phyloP scores from a whole-genome alignment of 1,140 invertebrate genomes.

The Drosophila sulfurigaster region DNA sequence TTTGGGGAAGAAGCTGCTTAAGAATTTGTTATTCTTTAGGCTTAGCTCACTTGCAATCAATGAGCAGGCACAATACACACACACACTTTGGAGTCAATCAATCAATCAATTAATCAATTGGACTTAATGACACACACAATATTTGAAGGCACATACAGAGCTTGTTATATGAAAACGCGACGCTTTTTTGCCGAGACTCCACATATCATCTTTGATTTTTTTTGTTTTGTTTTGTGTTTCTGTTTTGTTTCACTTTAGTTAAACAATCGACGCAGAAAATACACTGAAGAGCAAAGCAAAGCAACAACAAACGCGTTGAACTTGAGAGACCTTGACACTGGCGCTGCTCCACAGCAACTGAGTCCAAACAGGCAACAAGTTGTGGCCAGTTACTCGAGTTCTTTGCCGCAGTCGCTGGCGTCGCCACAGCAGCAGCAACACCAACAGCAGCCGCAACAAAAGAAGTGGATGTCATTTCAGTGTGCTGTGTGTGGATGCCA shows the following conservation, averaged over 20 bases:
- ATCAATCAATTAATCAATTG: slow-evolving; percentile 44
- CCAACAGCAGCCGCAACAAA: slow-evolving; percentile 5
- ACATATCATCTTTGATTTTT: slow-evolving; percentile 25
- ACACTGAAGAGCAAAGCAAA: neutral
- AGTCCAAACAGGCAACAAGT: slow-evolving; percentile 49
- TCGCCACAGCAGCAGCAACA: slow-evolving; percentile 8
- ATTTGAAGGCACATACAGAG: slow-evolving; percentile 26
- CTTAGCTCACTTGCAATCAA: slow-evolving; percentile 34
- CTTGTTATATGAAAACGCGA: slow-evolving; percentile 35
- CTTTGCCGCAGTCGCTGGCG: slow-evolving; percentile 47
- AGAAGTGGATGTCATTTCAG: slow-evolving; percentile 28
- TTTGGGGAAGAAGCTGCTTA: slow-evolving; percentile 12
- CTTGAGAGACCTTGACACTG: slow-evolving; percentile 85
- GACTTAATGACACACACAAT: slow-evolving; percentile 39
- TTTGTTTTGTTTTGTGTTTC: neutral
- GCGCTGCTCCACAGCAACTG: slow-evolving; percentile 83
- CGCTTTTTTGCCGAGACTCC: slow-evolving; percentile 27
- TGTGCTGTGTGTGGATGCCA: slow-evolving; percentile 41
- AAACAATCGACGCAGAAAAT: slow-evolving; percentile 32
- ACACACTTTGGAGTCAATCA: slow-evolving; percentile 21
- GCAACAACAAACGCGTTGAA: slow-evolving; percentile 68
- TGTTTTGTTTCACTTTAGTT: slow-evolving; percentile 14
- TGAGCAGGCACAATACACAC: slow-evolving; percentile 1
- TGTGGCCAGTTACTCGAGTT: slow-evolving; percentile 60
- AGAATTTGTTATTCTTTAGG: slow-evolving; percentile 18